Percentiles rank a stretch among this genome's conserved stretches.
phyloP scores from a whole-genome alignment of 1,140 invertebrate species.

The Tetragnatha versicolor region DNA sequence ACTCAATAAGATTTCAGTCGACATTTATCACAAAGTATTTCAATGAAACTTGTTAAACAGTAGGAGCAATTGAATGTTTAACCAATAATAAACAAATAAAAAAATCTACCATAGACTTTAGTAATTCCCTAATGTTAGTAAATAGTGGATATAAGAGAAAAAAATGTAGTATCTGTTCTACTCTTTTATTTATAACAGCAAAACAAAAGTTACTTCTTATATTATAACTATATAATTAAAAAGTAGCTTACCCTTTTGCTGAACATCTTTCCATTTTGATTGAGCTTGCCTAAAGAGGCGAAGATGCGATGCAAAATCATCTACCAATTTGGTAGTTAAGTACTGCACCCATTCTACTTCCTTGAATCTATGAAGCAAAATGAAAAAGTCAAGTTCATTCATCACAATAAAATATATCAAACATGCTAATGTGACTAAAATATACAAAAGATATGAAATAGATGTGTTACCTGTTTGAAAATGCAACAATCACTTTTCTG shows the following conservation, averaged over 20 bases:
- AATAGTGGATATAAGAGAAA: too few relatives aligned
- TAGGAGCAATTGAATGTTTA: too few relatives aligned
- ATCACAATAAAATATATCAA: background rate
- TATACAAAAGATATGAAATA: background rate
- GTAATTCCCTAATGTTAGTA: too few relatives aligned
- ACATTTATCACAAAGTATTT: too few relatives aligned
- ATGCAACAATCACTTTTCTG: slow-evolving; percentile 68
- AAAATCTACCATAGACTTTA: slow-evolving; percentile 58
- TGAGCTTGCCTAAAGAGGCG: slow-evolving; percentile 78
- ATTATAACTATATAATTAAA: background rate
- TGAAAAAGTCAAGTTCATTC: background rate
- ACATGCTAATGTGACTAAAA: background rate
- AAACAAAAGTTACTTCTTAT: too few relatives aligned
- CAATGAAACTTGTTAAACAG: too few relatives aligned
- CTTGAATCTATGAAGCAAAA: slow-evolving; percentile 73
- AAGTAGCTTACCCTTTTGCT: slow-evolving; percentile 60
- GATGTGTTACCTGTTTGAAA: slow-evolving; percentile 67
- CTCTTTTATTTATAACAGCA: too few relatives aligned
- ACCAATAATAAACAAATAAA: too few relatives aligned
- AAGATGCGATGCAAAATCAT: slow-evolving; percentile 88
- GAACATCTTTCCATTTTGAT: slow-evolving; percentile 71
- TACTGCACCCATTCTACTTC: slow-evolving; percentile 88
- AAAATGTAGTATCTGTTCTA: too few relatives aligned
- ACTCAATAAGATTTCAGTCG: too few relatives aligned
- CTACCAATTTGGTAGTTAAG: slow-evolving; percentile 83